Evolutionary conservation across 1,140 invertebrate genomes (phyloP).

Genomic region (Lepidostoma basale): DNA sequence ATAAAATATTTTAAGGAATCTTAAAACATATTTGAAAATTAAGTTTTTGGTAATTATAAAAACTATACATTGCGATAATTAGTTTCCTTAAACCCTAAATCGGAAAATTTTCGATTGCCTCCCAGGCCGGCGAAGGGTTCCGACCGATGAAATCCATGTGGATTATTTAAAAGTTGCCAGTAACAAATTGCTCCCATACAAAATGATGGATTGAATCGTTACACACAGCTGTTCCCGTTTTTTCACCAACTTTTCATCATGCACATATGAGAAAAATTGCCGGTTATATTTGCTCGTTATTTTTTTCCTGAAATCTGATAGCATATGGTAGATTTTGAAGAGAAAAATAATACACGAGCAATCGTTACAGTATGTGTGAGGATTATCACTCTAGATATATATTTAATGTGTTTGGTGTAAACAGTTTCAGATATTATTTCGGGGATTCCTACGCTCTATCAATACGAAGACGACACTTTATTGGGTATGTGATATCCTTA

Average conservation of each 20-base stretch:
- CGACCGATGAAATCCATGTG: conserved; percentile 40
- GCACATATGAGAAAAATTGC: conserved; percentile 30
- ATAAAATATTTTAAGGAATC: no score
- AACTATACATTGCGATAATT: no score
- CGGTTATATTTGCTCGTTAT: conserved; percentile 24
- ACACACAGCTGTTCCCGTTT: conserved; percentile 42
- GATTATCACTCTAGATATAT: background rate
- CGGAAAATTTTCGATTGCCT: background rate
- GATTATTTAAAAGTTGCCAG: conserved; percentile 39
- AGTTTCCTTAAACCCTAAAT: no score
- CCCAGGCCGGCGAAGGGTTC: background rate
- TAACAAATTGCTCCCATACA: conserved; percentile 37
- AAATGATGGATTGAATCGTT: conserved; percentile 45
- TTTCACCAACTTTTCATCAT: conserved; percentile 41
- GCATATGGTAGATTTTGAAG: background rate
- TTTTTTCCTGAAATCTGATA: conserved; percentile 24
- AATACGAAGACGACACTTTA: no score
- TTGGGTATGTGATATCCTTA: no score
- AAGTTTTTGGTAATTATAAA: no score
- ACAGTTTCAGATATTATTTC: no score
- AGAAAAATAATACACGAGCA: conserved; percentile 12
- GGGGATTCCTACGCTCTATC: no score
- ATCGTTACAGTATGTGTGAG: background rate
- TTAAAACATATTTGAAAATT: no score
- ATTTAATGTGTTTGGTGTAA: no score